Evolutionary conservation across 2,113 vertebrate species (phyloP).

Genomic region (Dinomys branickii): DNA sequence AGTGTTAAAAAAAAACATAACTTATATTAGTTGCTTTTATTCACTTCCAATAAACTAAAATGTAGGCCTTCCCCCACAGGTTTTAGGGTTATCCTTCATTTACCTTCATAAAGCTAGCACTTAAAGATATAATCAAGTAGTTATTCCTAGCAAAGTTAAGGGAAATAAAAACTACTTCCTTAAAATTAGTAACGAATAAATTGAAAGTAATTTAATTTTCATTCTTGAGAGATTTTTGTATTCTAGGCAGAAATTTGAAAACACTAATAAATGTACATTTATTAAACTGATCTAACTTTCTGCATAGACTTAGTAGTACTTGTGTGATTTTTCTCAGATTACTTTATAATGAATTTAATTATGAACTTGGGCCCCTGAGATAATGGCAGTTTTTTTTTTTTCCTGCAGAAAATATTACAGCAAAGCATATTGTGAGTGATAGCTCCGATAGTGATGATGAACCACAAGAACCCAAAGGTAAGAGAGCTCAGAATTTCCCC

Average conservation of each 20-base stretch:
- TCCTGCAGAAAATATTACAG: conserved; percentile 94
- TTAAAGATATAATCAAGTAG: not conserved
- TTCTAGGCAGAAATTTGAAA: conserved; percentile 25
- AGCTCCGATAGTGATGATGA: conserved; percentile 94
- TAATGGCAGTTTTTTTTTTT: conserved; percentile 51
- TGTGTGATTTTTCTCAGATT: not conserved
- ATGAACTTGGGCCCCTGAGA: not conserved
- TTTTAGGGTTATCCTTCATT: not conserved
- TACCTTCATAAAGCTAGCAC: not conserved
- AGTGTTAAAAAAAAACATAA: not conserved
- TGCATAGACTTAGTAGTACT: not conserved
- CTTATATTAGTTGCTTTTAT: not conserved
- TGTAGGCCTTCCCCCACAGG: not conserved
- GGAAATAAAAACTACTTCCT: not conserved
- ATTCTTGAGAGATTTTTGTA: not conserved
- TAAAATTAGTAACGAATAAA: not conserved
- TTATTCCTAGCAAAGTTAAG: not conserved
- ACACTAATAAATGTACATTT: not conserved
- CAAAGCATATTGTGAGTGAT: conserved; percentile 94
- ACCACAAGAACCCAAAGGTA: conserved; percentile 91
- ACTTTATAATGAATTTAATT: not conserved
- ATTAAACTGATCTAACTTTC: not conserved
- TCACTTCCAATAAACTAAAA: not conserved
- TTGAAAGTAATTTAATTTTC: conserved; percentile 4
- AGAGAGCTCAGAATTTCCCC: conserved; percentile 35